Evolutionary conservation across 2,888 invertebrate species (phyloP), one percentile per base, ranked within the genome.

Genomic region (Pseudococcus viburni): DNA sequence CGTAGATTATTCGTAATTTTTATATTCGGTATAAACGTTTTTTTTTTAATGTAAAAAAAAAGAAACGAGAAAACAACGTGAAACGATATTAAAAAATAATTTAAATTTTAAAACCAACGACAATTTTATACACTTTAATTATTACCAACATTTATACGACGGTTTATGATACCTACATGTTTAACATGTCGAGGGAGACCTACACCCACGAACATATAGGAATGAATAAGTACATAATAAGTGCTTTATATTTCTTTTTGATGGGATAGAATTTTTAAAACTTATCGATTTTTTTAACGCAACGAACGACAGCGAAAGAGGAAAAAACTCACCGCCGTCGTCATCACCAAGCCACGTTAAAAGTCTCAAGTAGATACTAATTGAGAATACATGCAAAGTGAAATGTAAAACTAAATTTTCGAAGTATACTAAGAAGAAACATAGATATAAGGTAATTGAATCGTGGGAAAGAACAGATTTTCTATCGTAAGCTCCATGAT

Each of bases 381-480:
- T 64, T 64, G 64, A 64, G n/a, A 9, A 64, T 19, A 64, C 64
- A 64, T 51, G 51, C 19, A 64, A 64, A 64, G 22, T 22, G 64
- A 64, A 64, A 64, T 64, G 64, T 64, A 64, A 64, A 64, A 64
- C 64, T 64, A 22, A 33, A 33, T 33, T 2, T 33, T 2, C 26
- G 26, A 33, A 33, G 26, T 33, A 33, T 33, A 3, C 26, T 33
- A 33, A 33, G 26, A 33, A 64, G 64, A 64, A 64, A 64, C 22
- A 22, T 22, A 64, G 26, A 33, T 33, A 3, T 19, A 9, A 22
- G 33, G 17, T 77, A 77, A 77, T 17, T 77, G 39, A 77, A 39
- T 77, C 77, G 77, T 77, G 77, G 77, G 77, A 77, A 77, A 26
- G 17, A 39, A 77, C 77, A 77, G 77, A 26, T 77, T 77, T 77